Evolutionary conservation across 2,888 invertebrate species (phyloP), one percentile per base, ranked within the genome.

Genomic region (Barypeithes pellucidus): DNA sequence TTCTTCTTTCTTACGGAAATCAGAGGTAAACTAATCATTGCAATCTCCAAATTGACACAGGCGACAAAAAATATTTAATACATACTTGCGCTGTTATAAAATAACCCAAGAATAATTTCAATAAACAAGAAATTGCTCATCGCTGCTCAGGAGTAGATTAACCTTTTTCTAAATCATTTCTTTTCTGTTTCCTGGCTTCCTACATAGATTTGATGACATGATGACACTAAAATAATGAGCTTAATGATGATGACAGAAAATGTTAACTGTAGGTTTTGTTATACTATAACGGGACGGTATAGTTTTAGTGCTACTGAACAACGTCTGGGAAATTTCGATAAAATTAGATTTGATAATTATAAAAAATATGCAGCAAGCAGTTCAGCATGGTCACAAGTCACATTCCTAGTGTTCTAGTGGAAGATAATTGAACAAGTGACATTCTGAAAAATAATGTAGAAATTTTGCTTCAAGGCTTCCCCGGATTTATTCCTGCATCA

Each of bases 111-210:
- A 4, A 39, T 16, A 43, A 0, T 43, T 43, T 43, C 14, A 16
- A 43, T 14, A 43, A 43, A 43, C 7, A 16, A 43, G 43, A 43
- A 43, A 43, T 7, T 39, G 4, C 39, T 29, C 29, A 29, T 29
- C 12, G 16, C 33, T 12, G 50, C 50, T 63, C 43, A 63, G 47
- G 24, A 63, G 47, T 18, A 16, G 33, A 63, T 63, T 63, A 63
- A 33, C 50, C 47, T 57, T 63, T 63, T 63, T 63, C 18, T n/a
- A 50, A 50, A 43, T 63, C 63, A 63, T 18, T 33, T 29, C 29
- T 29, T 63, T 50, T 16, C 36, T 45, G 41, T 45, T 2, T 12
- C 45, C 20, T 36, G 12, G 14, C 29, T 62, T 62, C 24, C 43
- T 14, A 24, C n/a, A 20, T 62, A 14, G 14, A 62, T 62, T 24